A percentile compares a stretch with the other conserved stretches of the same genome.
Conservation (phyloP, 2,113 vertebrate genomes). For the Myotis lucifugus region DNA sequence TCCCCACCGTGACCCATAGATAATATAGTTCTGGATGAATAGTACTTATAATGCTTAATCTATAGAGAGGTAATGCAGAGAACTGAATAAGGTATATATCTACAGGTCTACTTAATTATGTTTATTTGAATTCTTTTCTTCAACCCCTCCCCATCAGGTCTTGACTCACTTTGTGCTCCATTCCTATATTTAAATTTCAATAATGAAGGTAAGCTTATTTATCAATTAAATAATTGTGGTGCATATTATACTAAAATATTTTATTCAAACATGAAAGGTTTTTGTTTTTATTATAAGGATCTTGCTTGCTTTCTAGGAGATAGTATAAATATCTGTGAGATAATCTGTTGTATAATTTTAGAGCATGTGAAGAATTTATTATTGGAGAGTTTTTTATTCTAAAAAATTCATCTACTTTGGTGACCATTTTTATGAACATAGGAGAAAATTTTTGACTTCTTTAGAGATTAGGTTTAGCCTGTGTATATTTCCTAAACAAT, state of each 20-base stretch:
- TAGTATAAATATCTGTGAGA: conserved; percentile 36
- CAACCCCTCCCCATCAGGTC: conserved; percentile 85
- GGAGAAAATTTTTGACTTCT: neutral
- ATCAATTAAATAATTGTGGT: neutral
- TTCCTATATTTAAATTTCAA: conserved; percentile 99
- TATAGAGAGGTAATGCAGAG: neutral
- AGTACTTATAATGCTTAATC: neutral
- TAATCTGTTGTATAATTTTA: neutral
- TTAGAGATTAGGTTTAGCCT: conserved; percentile 28
- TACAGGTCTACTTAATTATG: neutral
- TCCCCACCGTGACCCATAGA: neutral
- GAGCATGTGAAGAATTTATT: neutral
- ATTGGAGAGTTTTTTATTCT: neutral
- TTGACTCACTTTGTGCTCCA: conserved; percentile 98
- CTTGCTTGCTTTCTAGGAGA: neutral
- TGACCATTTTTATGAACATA: conserved; percentile 18
- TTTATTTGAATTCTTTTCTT: neutral
- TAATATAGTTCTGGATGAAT: neutral
- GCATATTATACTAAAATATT: conserved; percentile 39
- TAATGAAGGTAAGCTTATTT: conserved; percentile 92
- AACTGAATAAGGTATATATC: neutral
- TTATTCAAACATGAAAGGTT: neutral
- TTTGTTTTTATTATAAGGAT: neutral
- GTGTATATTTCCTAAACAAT: conserved; percentile 2
- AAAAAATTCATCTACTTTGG: neutral